A percentile compares a stretch with the other conserved stretches of the same genome.
phyloP scores from a whole-genome alignment of 1,140 invertebrate species.

The Mycetomoellerius zeteki region DNA sequence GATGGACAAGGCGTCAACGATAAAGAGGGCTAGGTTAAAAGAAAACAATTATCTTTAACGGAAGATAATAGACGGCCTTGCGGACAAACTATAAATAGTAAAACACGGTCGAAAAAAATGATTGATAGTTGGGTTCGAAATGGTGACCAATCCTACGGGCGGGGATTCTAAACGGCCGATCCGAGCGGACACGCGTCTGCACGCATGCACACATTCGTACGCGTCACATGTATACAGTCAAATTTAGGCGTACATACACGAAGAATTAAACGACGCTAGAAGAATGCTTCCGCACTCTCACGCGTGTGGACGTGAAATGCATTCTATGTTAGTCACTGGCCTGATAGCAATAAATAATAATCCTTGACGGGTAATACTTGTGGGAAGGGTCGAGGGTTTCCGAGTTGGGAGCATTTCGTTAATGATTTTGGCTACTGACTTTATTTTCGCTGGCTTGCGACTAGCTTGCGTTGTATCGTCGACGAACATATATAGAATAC shows the following conservation, averaged over 20 bases:
- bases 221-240: constrained; percentile 5
- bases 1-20: constrained; percentile 50
- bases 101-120: constrained; percentile 79
- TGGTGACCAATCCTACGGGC: constrained; percentile 73
- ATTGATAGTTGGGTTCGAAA: constrained; percentile 82
- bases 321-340: constrained; percentile 44
- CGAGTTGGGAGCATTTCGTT: constrained; percentile 69
- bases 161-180: constrained; percentile 67
- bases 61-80: constrained; percentile 80
- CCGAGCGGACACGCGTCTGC: constrained; percentile 65
- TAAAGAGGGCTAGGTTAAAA: constrained; percentile 26
- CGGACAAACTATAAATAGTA: constrained; percentile 80
- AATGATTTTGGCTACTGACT: constrained; percentile 81
- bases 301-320: constrained; percentile 53
- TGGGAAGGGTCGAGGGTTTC: constrained; percentile 76
- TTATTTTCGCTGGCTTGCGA: constrained; percentile 69
- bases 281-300: constrained; percentile 16
- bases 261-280: constrained; percentile 51
- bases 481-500: background rate
- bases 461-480: background rate
- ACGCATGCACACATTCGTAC: constrained; percentile 31
- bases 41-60: constrained; percentile 80
- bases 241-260: constrained; percentile 40
- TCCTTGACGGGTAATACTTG: constrained; percentile 79
- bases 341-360: constrained; percentile 85